Evolutionary conservation across 2,113 vertebrate species (phyloP).

Genomic region (Pollimyrus isidori): DNA sequence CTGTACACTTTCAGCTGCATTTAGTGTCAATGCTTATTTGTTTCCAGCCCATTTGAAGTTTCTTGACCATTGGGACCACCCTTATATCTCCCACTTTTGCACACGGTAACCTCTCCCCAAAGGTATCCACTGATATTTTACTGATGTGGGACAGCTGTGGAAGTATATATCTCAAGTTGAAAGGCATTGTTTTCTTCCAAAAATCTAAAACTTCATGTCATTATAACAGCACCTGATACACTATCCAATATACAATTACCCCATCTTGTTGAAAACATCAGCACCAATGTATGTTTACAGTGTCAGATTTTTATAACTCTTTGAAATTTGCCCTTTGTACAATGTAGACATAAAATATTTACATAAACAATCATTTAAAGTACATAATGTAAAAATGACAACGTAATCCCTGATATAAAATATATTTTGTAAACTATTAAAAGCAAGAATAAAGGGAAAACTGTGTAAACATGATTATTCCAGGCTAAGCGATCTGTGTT

Average conservation of each 20-base stretch:
- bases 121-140: background rate
- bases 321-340: slow-evolving; percentile 54
- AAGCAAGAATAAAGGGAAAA: slow-evolving; percentile 21
- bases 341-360: slow-evolving; percentile 44
- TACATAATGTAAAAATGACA: slow-evolving; percentile 44
- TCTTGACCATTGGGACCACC: slow-evolving; percentile 15
- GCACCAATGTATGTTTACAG: slow-evolving; percentile 60
- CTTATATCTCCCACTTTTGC: slow-evolving; percentile 27
- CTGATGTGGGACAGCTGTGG: slow-evolving; percentile 21
- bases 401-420: slow-evolving; percentile 39
- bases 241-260: slow-evolving; percentile 36
- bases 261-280: slow-evolving; percentile 52
- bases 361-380: slow-evolving; percentile 43
- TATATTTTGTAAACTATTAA: slow-evolving; percentile 23
- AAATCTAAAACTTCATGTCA: slow-evolving; percentile 35
- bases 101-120: slow-evolving; percentile 12
- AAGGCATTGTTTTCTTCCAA: slow-evolving; percentile 33
- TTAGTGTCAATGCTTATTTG: slow-evolving; percentile 10
- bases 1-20: slow-evolving; percentile 37
- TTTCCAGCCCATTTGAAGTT: slow-evolving; percentile 9
- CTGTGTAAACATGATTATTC: slow-evolving; percentile 31
- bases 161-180: slow-evolving; percentile 49
- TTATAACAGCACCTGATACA: slow-evolving; percentile 38
- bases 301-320: slow-evolving; percentile 41
- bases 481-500: background rate